Percentiles rank a stretch among this genome's conserved stretches.
These are phyloP conservation scores for Lagodon rhomboides DNA, from an alignment of 2,797 vertebrate species.

Conservation along the genomic window DNA sequence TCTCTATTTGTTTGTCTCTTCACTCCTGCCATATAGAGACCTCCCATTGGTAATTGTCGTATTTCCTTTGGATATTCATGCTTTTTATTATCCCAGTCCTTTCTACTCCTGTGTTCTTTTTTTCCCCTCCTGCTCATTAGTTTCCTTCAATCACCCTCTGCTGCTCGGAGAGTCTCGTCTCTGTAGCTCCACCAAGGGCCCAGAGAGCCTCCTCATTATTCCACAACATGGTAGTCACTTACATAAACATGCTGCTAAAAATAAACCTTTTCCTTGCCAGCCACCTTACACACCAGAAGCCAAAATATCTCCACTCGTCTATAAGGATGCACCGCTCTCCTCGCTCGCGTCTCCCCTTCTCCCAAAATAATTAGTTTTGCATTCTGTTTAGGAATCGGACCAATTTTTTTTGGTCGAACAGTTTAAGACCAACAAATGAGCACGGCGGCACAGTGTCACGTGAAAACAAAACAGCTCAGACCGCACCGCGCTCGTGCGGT, in stretches of 20 bases:
- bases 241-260: slow-evolving; percentile 84
- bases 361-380: slow-evolving; percentile 68
- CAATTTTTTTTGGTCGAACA: slow-evolving; percentile 19
- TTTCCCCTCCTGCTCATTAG: slow-evolving; percentile 79
- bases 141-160: slow-evolving; percentile 77
- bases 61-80: slow-evolving; percentile 70
- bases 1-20: slow-evolving; percentile 61
- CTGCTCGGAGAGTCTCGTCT: slow-evolving; percentile 73
- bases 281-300: slow-evolving; percentile 67
- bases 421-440: slow-evolving; percentile 57
- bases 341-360: slow-evolving; percentile 31
- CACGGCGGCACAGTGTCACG: slow-evolving; percentile 16
- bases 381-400: slow-evolving; percentile 58
- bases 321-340: slow-evolving; percentile 41
- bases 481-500: slow-evolving; percentile 15
- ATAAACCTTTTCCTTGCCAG: slow-evolving; percentile 78
- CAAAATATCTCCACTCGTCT: slow-evolving; percentile 70
- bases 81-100: slow-evolving; percentile 68
- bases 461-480: slow-evolving; percentile 35
- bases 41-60: slow-evolving; percentile 62
- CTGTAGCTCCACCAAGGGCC: slow-evolving; percentile 75
- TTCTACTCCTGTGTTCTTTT: slow-evolving; percentile 55
- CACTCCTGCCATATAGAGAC: slow-evolving; percentile 54
- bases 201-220: slow-evolving; percentile 84
- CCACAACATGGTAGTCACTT: slow-evolving; percentile 84